Base-by-base conservation (phyloP, 2,113 vertebrate genomes). In the Lepisosteus oculatus region DNA sequence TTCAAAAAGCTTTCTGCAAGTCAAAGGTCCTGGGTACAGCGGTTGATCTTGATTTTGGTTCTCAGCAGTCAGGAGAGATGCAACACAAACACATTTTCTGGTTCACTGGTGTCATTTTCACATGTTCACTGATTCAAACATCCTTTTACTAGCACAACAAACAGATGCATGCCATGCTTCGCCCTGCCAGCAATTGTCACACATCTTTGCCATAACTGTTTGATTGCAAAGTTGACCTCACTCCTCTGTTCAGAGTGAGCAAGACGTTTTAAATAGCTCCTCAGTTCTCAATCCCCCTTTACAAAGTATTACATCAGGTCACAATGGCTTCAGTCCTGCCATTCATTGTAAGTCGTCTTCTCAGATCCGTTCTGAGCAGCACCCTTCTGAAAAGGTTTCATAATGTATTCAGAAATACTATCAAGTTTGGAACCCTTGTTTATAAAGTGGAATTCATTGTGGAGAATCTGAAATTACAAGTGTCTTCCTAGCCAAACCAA, bases 361-460 rank as follows among this genome's bases (percentile, higher is more conserved):
- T 87, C 85, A 92, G 90, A 89, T 88, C 87, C 84, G 87, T 89
- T 90, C 89, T 86, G 78, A 93, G 90, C 90, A 88, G 88, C 84
- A 87, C 87, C 88, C 84, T 86, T 89, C 88, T 85, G 92, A 93
- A 91, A 92, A 89, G 87, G 87, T 77, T 72, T 88, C 91, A 91
- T 93, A 90, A 93, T 92, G 86, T 93, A 93, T 94, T 94, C 91
- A 88, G 84, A 90, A 89, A 90, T 86, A 91, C 93, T 92, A 93
- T 95, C 94, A 93, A 90, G 90, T 93, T 93, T 91, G 93, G 87
- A 93, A 89, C 90, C 92, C 91, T 92, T 90, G 89, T 93, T 95
- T 93, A 91, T 90, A 90, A 92, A 93, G 91, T 92, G 89, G 89
- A 91, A 93, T 93, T 92, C 92, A 89, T 85, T 86, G 87, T 89